Percentiles rank a stretch among this genome's conserved stretches.
Conservation (phyloP, 2,797 vertebrate genomes). For the Lycodopsis pacificus region DNA sequence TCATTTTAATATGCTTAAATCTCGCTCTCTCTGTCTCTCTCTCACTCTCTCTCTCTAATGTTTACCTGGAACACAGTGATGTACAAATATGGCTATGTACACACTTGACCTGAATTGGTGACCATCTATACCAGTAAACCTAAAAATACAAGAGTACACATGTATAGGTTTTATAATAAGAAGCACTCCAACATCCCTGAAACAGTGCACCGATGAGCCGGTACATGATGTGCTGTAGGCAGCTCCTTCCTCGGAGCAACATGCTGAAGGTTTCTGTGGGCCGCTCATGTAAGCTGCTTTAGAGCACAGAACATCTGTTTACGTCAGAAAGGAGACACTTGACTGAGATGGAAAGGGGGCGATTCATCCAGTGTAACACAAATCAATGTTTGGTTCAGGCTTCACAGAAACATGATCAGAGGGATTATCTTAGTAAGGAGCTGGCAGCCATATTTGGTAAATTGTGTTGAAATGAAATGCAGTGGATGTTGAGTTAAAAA, state of each 20-base stretch:
- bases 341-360: constrained; percentile 51
- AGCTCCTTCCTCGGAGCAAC: constrained; percentile 24
- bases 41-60: neutral
- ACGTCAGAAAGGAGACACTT: constrained; percentile 66
- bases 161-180: constrained; percentile 3
- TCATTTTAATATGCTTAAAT: too few species aligned
- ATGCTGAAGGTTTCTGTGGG: constrained; percentile 41
- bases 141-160: neutral
- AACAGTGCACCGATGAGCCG: neutral
- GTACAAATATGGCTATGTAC: neutral
- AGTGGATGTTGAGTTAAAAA: constrained; percentile 21
- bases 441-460: constrained; percentile 43
- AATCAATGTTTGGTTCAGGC: constrained; percentile 62
- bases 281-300: constrained; percentile 61
- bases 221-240: constrained; percentile 11
- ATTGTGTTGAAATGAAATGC: constrained; percentile 45
- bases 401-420: constrained; percentile 56
- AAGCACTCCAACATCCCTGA: neutral
- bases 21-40: too few species aligned
- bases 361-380: constrained; percentile 58
- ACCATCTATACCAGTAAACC: neutral
- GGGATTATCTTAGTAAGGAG: constrained; percentile 51
- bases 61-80: constrained; percentile 9
- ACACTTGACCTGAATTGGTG: neutral
- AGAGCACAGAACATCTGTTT: constrained; percentile 61